A percentile compares a stretch with the other conserved stretches of the same genome.
Evolutionary conservation across 2,888 invertebrate genomes (phyloP).

Genomic region (Platycheirus rosarum): DNA sequence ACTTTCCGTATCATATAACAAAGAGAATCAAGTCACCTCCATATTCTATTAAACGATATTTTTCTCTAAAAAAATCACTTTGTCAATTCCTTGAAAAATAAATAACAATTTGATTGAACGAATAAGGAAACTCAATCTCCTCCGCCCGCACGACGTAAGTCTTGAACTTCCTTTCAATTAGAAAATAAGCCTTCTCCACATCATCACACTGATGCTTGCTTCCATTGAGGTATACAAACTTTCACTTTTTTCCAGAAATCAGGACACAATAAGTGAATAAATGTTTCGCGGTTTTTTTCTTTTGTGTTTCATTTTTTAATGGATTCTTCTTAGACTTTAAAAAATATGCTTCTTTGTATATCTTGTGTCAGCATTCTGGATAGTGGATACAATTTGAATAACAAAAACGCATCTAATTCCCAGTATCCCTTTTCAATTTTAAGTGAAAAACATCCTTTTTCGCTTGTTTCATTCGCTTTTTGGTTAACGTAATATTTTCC

Average conservation of each 20-base stretch:
- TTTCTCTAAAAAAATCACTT: not conserved
- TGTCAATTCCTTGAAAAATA: not conserved
- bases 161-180: slow-evolving; percentile 46
- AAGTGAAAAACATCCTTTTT: slow-evolving; percentile 25
- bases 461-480: slow-evolving; percentile 9
- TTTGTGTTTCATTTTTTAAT: slow-evolving; percentile 20
- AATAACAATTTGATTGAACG: not conserved
- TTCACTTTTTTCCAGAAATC: slow-evolving; percentile 18
- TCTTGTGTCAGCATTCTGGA: slow-evolving; percentile 43
- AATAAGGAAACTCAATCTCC: slow-evolving; percentile 29
- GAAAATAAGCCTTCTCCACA: slow-evolving; percentile 12
- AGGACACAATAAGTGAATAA: slow-evolving; percentile 39
- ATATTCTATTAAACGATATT: too few species aligned
- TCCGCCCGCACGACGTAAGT: too few species aligned
- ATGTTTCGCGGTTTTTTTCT: slow-evolving; percentile 14
- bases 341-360: too few species aligned
- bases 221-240: too few species aligned
- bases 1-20: not conserved
- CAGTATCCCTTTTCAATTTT: slow-evolving; percentile 71
- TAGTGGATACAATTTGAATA: slow-evolving; percentile 45
- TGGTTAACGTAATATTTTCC: slow-evolving; percentile 10
- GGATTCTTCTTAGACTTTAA: slow-evolving; percentile 31
- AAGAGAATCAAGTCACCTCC: not conserved
- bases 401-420: slow-evolving; percentile 55
- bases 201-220: not conserved